Evolutionary conservation across 2,113 vertebrate genomes (phyloP).

Genomic region (Albula goreensis): DNA sequence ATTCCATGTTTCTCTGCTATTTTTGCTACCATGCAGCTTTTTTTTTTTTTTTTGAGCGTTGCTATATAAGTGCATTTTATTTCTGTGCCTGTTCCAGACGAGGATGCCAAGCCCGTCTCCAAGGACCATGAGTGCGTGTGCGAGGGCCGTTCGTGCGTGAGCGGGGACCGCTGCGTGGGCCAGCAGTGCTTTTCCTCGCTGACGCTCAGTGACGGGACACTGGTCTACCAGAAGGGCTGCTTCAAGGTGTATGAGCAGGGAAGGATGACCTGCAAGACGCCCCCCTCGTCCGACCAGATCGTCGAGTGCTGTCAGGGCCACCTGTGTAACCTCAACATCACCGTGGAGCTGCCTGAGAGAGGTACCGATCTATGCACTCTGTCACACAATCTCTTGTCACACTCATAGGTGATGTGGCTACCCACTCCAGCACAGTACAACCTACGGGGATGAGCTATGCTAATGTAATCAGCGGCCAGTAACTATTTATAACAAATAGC

Average conservation of each 20-base stretch:
- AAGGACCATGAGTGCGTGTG: slow-evolving; percentile 84
- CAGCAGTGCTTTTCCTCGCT: slow-evolving; percentile 92
- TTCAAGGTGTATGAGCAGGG: slow-evolving; percentile 88
- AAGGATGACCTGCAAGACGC: slow-evolving; percentile 87
- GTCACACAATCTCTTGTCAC: too few relatives aligned
- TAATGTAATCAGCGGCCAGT: too few relatives aligned
- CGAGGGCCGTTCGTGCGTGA: slow-evolving; percentile 81
- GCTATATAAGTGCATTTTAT: too few relatives aligned
- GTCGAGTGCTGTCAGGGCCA: slow-evolving; percentile 93
- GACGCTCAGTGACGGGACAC: slow-evolving; percentile 77
- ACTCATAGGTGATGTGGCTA: too few relatives aligned
- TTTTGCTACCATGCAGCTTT: too few relatives aligned
- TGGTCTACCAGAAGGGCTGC: slow-evolving; percentile 90
- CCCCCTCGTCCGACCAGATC: slow-evolving; percentile 79
- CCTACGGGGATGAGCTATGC: too few relatives aligned
- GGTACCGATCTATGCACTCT: slow-evolving; percentile 60
- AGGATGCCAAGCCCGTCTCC: slow-evolving; percentile 71
- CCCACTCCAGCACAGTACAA: too few relatives aligned
- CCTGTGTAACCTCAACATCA: slow-evolving; percentile 95
- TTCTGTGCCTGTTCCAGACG: slow-evolving; percentile 65
- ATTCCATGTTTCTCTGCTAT: too few relatives aligned
- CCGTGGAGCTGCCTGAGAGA: slow-evolving; percentile 82
- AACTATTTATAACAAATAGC: too few relatives aligned
- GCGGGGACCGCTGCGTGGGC: slow-evolving; percentile 78
- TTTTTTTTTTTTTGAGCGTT: too few relatives aligned